phyloP scores from a whole-genome alignment of 2,797 vertebrate species.

The Toxotes lorentzi region DNA sequence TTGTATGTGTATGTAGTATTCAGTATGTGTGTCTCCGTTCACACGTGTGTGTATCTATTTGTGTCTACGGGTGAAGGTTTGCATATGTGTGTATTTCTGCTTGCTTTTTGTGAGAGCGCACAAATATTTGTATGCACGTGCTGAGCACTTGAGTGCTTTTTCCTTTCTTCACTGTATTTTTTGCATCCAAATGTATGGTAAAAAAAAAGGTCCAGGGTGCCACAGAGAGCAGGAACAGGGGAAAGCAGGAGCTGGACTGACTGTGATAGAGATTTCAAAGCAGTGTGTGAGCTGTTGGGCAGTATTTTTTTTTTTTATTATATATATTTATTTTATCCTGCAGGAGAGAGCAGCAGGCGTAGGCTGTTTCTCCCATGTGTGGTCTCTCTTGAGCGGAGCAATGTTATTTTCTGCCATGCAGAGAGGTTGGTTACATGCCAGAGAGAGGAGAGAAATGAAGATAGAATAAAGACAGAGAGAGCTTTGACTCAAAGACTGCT shows the following conservation, averaged over 20 bases:
- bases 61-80: constrained; percentile 17
- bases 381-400: constrained; percentile 76
- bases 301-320: constrained; percentile 47
- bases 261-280: constrained; percentile 74
- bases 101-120: constrained; percentile 21
- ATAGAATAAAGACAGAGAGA: constrained; percentile 68
- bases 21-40: constrained; percentile 29
- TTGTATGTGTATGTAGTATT: constrained; percentile 30
- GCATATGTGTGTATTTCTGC: constrained; percentile 3
- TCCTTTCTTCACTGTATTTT: constrained; percentile 47
- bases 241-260: constrained; percentile 49
- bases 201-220: constrained; percentile 48
- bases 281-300: constrained; percentile 65
- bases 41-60: constrained; percentile 36
- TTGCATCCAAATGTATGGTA: constrained; percentile 62
- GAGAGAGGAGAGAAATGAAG: constrained; percentile 70
- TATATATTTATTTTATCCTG: constrained; percentile 63
- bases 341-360: constrained; percentile 80
- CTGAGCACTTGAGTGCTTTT: constrained; percentile 52
- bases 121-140: constrained; percentile 53
- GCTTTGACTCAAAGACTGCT: constrained; percentile 72
- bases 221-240: constrained; percentile 46
- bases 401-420: constrained; percentile 78
- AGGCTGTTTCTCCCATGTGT: constrained; percentile 81
- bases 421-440: constrained; percentile 78